A percentile compares a stretch with the other conserved stretches of the same genome.
Conservation (phyloP, 2,797 vertebrate genomes). For the Prunella strophiata region DNA sequence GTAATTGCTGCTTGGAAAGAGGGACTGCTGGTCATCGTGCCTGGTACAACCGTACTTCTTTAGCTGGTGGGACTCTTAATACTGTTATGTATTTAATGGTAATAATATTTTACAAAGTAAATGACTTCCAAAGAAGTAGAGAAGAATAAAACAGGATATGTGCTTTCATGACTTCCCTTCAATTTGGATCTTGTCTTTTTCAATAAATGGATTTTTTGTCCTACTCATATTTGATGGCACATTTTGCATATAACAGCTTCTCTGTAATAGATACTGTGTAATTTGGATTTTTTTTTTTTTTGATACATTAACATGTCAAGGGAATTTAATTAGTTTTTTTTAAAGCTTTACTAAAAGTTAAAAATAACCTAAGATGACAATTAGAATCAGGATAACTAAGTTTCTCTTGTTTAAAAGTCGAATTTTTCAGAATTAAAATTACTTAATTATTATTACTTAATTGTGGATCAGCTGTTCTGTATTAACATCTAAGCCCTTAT, state of each 20-base stretch:
- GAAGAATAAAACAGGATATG: background rate
- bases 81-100: background rate
- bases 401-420: background rate
- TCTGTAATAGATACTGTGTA: conserved; percentile 6
- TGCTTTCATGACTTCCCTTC: conserved; percentile 5
- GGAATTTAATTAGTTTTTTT: background rate
- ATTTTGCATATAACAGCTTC: conserved; percentile 6
- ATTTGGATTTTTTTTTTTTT: conserved; percentile 34
- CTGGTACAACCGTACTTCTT: background rate
- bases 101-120: conserved; percentile 9
- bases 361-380: conserved; percentile 30
- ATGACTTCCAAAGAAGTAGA: background rate
- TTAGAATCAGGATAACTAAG: background rate
- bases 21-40: background rate
- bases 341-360: background rate
- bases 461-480: conserved; percentile 16
- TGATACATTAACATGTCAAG: background rate
- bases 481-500: background rate
- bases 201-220: conserved; percentile 2
- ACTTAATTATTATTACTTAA: background rate
- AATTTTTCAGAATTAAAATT: background rate
- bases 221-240: background rate
- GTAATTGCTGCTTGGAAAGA: background rate
- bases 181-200: conserved; percentile 23
- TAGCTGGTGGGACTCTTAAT: background rate